Evolutionary conservation across 2,888 invertebrate genomes (phyloP).

Genomic region (Dryomyza anilis): DNA sequence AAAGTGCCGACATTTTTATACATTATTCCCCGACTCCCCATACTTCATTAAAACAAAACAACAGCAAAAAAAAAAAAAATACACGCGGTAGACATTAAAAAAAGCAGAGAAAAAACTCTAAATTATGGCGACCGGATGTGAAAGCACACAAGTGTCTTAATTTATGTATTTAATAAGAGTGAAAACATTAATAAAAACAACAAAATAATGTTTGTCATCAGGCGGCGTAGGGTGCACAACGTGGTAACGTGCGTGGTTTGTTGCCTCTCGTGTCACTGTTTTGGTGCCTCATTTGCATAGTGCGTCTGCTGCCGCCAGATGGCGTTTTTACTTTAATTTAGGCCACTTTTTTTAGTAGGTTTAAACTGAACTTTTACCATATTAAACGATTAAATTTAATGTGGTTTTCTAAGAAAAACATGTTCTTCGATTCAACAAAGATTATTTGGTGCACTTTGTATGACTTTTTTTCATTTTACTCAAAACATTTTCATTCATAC

Average conservation of each 20-base stretch:
- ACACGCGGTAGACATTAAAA: background rate
- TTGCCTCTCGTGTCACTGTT: background rate
- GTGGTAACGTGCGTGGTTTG: background rate
- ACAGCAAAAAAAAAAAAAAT: background rate
- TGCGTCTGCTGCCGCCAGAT: too few species aligned
- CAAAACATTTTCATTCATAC: too few species aligned
- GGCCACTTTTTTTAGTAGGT: too few species aligned
- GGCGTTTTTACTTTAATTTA: too few species aligned
- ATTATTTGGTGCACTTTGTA: too few species aligned
- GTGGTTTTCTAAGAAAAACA: too few species aligned
- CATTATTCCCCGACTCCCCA: background rate
- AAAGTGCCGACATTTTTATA: background rate
- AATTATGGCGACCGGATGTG: slow-evolving; percentile 12
- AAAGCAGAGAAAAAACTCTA: background rate
- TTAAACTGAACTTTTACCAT: too few species aligned
- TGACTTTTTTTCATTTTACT: too few species aligned
- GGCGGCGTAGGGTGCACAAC: too few species aligned
- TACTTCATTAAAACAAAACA: background rate
- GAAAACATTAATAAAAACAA: background rate
- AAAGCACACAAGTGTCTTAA: background rate
- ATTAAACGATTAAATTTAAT: too few species aligned
- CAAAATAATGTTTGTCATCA: slow-evolving; percentile 1
- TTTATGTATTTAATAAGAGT: background rate
- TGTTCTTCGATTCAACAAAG: too few species aligned
- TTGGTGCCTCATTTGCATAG: background rate